Percentiles rank a stretch among this genome's conserved stretches.
Conservation (phyloP, 30 jellyfish, hydroid and myxozoan species). For the Cassiopea andromeda region DNA sequence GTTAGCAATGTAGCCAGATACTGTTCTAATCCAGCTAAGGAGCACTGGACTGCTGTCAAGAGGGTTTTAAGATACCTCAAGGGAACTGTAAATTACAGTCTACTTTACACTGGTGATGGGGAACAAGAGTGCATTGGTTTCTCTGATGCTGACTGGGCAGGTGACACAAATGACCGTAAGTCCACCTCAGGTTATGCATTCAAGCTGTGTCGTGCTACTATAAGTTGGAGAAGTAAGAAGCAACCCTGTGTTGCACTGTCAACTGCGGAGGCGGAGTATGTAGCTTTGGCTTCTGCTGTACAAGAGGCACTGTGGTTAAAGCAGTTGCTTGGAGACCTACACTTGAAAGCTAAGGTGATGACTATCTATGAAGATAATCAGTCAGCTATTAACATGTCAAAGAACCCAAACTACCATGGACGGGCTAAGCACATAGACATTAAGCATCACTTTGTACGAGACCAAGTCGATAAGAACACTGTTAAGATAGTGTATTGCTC, state of each 20-base stretch:
- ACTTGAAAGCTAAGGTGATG: neutral
- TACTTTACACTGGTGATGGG: neutral
- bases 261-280: conserved; percentile 71
- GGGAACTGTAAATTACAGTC: conserved; percentile 47
- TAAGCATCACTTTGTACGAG: conserved; percentile 44
- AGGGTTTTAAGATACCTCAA: conserved; percentile 65
- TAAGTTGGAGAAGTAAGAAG: conserved; percentile 67
- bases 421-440: conserved; percentile 63
- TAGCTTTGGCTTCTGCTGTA: conserved; percentile 45
- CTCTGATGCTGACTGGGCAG: conserved; percentile 85
- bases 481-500: conserved; percentile 33
- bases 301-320: conserved; percentile 71
- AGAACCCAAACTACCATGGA: conserved; percentile 54
- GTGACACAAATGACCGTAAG: conserved; percentile 46
- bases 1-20: conserved; percentile 53
- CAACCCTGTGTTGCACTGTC: conserved; percentile 64
- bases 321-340: conserved; percentile 13
- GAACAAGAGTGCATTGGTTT: conserved; percentile 6
- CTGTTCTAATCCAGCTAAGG: conserved; percentile 15
- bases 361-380: conserved; percentile 47
- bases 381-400: conserved; percentile 28
- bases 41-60: conserved; percentile 75
- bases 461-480: neutral
- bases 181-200: conserved; percentile 60
- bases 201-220: conserved; percentile 35